phyloP scores from a whole-genome alignment of 2,797 vertebrate species.

The Spea hammondii region DNA sequence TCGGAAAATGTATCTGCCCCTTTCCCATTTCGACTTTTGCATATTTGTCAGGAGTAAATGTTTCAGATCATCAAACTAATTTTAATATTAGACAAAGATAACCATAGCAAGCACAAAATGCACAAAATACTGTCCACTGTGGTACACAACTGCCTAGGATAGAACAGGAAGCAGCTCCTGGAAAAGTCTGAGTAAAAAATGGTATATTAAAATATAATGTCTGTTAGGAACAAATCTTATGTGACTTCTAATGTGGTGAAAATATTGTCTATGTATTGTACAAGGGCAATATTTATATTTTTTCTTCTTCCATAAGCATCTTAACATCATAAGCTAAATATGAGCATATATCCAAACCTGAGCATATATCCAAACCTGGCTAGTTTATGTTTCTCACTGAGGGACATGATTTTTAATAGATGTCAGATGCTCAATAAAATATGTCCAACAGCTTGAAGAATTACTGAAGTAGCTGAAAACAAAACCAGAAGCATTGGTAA shows the following conservation, averaged over 20 bases:
- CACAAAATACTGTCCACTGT: too few species aligned
- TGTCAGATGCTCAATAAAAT: slow-evolving; percentile 44
- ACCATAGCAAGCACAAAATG: too few species aligned
- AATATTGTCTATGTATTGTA: too few species aligned
- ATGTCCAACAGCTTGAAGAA: slow-evolving; percentile 6
- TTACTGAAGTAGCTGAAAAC: slow-evolving; percentile 5
- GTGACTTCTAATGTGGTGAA: too few species aligned
- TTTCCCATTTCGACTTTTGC: too few species aligned
- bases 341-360: slow-evolving; percentile 31
- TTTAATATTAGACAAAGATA: too few species aligned
- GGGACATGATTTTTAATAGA: slow-evolving; percentile 42
- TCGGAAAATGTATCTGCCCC: too few species aligned
- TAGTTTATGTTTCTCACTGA: slow-evolving; percentile 22
- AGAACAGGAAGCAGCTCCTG: too few species aligned
- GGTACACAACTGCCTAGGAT: too few species aligned
- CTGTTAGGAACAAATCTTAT: slow-evolving; percentile 2
- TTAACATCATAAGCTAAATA: slow-evolving; percentile 12
- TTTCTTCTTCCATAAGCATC: slow-evolving; percentile 3
- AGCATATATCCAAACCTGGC: slow-evolving; percentile 11
- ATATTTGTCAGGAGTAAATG: too few species aligned
- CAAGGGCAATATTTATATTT: slow-evolving; percentile 13
- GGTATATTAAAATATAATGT: not conserved
- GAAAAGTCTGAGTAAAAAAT: too few species aligned
- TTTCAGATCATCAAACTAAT: too few species aligned
- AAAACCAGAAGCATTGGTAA: slow-evolving; percentile 7